Conservation (phyloP, 2,797 vertebrate genomes). For the Spinus olivaceus region DNA sequence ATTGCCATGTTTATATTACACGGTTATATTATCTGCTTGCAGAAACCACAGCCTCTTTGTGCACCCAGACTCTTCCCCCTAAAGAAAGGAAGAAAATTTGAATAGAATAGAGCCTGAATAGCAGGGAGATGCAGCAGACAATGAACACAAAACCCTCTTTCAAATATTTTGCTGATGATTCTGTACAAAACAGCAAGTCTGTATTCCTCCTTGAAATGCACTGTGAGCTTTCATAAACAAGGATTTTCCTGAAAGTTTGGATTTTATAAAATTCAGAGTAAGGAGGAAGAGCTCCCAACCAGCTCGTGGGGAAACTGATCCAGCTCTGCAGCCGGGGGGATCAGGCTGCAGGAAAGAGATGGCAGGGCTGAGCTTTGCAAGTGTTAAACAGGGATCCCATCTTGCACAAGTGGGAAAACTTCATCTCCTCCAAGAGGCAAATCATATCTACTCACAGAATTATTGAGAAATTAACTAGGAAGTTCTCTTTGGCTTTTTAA, state of each 20-base stretch:
- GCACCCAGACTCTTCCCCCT: background rate
- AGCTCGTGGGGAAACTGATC: accelerated
- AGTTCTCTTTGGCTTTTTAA: background rate
- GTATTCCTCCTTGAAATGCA: background rate
- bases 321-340: background rate
- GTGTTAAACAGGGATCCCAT: background rate
- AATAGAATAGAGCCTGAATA: background rate
- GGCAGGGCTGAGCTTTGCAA: background rate
- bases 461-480: background rate
- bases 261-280: background rate
- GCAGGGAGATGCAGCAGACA: background rate
- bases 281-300: background rate
- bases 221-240: background rate
- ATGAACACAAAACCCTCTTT: background rate
- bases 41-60: constrained; percentile 2
- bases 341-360: background rate
- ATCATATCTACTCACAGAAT: background rate
- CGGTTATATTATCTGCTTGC: background rate
- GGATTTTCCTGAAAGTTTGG: background rate
- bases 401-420: background rate
- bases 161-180: background rate
- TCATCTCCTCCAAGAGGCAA: background rate
- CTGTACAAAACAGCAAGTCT: background rate
- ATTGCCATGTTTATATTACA: constrained; percentile 11
- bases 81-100: background rate